A percentile compares a stretch with the other conserved stretches of the same genome.
Evolutionary conservation across 1,140 invertebrate genomes (phyloP).

Genomic region (Ostrea denselamellosa): DNA sequence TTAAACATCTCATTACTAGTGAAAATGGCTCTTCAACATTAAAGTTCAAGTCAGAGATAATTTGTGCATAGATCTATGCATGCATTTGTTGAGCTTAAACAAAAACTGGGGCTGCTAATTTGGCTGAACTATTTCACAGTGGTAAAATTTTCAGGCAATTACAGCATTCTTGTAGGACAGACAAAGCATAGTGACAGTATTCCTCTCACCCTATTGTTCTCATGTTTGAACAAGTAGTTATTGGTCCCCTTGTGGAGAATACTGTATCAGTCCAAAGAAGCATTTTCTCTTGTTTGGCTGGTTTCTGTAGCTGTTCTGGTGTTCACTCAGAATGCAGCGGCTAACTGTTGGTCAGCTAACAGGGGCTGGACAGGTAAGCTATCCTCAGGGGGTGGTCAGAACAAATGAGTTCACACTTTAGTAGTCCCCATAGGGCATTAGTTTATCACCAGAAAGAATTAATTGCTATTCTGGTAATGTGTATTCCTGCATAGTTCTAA

Average conservation of each 20-base stretch:
- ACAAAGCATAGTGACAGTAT: constrained; percentile 16
- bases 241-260: background rate
- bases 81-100: constrained; percentile 24
- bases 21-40: constrained; percentile 13
- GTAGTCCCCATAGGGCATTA: constrained; percentile 9
- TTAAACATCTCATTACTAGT: constrained; percentile 34
- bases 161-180: background rate
- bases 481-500: background rate
- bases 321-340: background rate
- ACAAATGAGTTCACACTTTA: constrained; percentile 34
- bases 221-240: background rate
- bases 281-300: background rate
- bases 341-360: constrained; percentile 26
- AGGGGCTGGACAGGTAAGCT: constrained; percentile 7
- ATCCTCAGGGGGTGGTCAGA: constrained; percentile 5
- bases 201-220: constrained; percentile 5
- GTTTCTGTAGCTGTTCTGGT: background rate
- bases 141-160: constrained; percentile 15
- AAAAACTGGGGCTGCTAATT: background rate
- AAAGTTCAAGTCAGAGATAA: constrained; percentile 24
- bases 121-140: constrained; percentile 17
- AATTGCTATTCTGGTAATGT: constrained; percentile 16
- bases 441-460: constrained; percentile 33
- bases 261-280: constrained; percentile 19
- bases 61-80: background rate